Base-by-base conservation (phyloP, 1,140 invertebrate species). In the Monochamus saltuarius region DNA sequence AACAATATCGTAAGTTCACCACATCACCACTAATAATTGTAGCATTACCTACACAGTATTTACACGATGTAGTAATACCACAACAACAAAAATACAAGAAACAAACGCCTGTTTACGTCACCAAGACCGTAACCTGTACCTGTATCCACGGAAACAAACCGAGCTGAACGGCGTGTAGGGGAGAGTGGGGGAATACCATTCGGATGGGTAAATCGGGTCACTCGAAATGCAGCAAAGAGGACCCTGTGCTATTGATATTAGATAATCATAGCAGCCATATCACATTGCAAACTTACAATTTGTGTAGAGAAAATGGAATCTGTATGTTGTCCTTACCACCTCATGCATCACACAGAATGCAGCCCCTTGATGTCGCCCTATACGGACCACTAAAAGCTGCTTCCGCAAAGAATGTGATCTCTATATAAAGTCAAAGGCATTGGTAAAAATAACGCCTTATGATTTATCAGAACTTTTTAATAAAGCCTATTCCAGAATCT, bases 281-380 rank as follows among this genome's bases (percentile, higher is more conserved):
- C n/a, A n/a, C n/a, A n/a, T n/a, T n/a, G n/a, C n/a, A n/a, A n/a
- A n/a, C n/a, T n/a, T n/a, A n/a, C n/a, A n/a, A n/a, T n/a, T n/a
- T n/a, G n/a, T n/a, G n/a, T n/a, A 49, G 13, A 19, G 19, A 49
- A 49, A 49, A 35, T 22, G 9, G 34, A n/a, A 22, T 47, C 68
- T 69, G 54, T 62, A 65, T 65, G 57, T 64, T 50, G 40, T 58
- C 58, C 14, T 40, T 62, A 13, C 45, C 49, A 63, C 53, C 56
- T 34, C 34, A 50, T 47, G 43, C 45, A 55, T 55, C 63, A 68
- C 46, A 63, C 74, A 43, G 61, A 73, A 61, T 76, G 77, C 60
- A 77, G 75, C 65, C 74, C 79, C 59, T 68, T 56, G 29, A 74
- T 38, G 67, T 59, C 70, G 75, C 51, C 59, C 69, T 64, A 55